Conservation (phyloP, 2,888 invertebrate species). For the Acanthosoma haemorrhoidale region DNA sequence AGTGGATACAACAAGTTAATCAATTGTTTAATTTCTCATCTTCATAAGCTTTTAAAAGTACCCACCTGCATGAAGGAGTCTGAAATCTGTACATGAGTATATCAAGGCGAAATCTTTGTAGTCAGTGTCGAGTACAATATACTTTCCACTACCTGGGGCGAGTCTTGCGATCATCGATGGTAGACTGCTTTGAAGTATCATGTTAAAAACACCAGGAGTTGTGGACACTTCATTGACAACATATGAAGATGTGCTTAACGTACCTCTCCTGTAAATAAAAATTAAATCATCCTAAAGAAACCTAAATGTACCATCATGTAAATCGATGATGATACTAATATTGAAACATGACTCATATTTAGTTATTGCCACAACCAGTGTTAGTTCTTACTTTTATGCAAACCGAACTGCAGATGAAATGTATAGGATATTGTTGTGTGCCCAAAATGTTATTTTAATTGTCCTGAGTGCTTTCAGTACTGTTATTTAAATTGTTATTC, state of each 20-base stretch:
- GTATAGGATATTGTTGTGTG: too few species aligned
- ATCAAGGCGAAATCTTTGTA: conserved; percentile 65
- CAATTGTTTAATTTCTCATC: background rate
- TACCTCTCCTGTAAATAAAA: conserved; percentile 33
- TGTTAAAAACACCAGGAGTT: conserved; percentile 46
- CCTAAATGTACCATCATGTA: too few species aligned
- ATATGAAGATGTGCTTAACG: conserved; percentile 53
- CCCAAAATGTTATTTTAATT: too few species aligned
- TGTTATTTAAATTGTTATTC: too few species aligned
- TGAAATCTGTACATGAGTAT: conserved; percentile 67
- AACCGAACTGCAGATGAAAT: too few species aligned
- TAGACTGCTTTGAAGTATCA: conserved; percentile 56
- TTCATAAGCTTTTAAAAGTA: background rate
- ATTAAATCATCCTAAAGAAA: background rate
- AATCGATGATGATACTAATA: too few species aligned
- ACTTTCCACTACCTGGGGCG: conserved; percentile 66
- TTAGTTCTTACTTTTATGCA: too few species aligned
- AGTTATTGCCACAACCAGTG: too few species aligned
- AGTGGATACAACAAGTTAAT: background rate
- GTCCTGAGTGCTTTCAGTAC: too few species aligned
- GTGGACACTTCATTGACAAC: conserved; percentile 47
- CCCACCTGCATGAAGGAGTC: conserved; percentile 57
- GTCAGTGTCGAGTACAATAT: conserved; percentile 66
- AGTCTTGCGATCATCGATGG: conserved; percentile 62
- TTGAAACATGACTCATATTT: too few species aligned